Conservation (phyloP, 2,113 vertebrate species). For the Salminus brasiliensis region DNA sequence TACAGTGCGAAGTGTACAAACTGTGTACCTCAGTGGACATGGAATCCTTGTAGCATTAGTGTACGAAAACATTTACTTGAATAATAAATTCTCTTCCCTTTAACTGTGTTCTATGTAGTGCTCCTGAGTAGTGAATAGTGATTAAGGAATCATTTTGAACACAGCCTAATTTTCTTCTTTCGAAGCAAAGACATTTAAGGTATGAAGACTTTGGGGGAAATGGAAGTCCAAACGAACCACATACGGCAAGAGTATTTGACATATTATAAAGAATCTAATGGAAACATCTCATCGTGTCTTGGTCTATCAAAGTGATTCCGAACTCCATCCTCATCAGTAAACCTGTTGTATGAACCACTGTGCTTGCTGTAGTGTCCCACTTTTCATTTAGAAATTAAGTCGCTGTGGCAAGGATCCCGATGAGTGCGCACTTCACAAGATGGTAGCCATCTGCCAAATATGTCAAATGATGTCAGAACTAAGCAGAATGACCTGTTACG, state of each 20-base stretch:
- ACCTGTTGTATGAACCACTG: conserved; percentile 46
- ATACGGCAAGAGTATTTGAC: conserved; percentile 16
- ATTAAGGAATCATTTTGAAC: neutral
- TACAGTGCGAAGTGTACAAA: neutral
- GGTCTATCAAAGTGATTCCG: conserved; percentile 43
- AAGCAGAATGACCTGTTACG: conserved; percentile 36
- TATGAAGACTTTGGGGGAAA: neutral
- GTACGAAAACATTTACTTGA: neutral
- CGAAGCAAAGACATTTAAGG: neutral
- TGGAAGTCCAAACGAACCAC: neutral
- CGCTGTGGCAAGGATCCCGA: conserved; percentile 23
- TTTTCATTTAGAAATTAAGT: conserved; percentile 5
- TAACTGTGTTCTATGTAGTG: neutral
- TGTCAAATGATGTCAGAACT: conserved; percentile 49
- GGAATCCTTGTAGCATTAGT: neutral
- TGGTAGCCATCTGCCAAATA: conserved; percentile 31
- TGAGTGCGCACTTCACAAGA: conserved; percentile 25
- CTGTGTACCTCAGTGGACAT: neutral
- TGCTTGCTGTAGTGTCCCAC: conserved; percentile 46
- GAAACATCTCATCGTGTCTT: conserved; percentile 44
- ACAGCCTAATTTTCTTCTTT: neutral
- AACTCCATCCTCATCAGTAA: conserved; percentile 36
- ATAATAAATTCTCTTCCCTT: neutral
- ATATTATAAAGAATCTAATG: conserved; percentile 32
- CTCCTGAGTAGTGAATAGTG: neutral